Conservation (phyloP, 2,113 vertebrate species). For the Cacatua alba region DNA sequence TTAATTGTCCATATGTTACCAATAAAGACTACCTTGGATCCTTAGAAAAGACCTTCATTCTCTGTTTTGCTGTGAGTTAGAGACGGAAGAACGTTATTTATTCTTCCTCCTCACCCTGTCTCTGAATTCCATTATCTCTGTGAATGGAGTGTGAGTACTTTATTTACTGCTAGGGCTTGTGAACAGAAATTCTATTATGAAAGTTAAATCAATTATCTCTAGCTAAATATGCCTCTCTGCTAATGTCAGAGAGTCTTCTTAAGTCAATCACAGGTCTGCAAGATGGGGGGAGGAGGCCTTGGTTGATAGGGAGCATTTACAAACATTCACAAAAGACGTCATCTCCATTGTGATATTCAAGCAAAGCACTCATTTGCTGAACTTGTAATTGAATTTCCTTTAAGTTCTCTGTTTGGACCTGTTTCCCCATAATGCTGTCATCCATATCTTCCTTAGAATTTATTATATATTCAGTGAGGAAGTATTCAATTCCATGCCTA, state of each 20-base stretch:
- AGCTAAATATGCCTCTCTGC: neutral
- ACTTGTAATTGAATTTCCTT: neutral
- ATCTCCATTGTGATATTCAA: neutral
- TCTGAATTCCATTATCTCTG: neutral
- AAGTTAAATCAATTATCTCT: constrained; percentile 2
- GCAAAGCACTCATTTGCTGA: neutral
- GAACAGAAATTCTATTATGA: neutral
- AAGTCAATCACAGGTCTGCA: neutral
- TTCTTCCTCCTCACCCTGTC: neutral
- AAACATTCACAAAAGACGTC: neutral
- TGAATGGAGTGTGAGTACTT: neutral
- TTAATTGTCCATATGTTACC: neutral
- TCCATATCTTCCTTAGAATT: neutral
- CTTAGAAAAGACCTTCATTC: neutral
- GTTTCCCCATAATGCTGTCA: neutral
- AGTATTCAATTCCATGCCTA: neutral
- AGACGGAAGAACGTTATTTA: neutral
- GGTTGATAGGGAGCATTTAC: neutral
- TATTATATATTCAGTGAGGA: neutral
- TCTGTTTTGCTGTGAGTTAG: neutral
- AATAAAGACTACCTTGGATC: neutral
- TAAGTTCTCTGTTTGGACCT: neutral
- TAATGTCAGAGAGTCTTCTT: neutral
- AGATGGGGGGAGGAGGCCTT: neutral
- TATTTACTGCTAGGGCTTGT: neutral